phyloP scores from a whole-genome alignment of 2,113 vertebrate species.

The Dipodomys stephensi region DNA sequence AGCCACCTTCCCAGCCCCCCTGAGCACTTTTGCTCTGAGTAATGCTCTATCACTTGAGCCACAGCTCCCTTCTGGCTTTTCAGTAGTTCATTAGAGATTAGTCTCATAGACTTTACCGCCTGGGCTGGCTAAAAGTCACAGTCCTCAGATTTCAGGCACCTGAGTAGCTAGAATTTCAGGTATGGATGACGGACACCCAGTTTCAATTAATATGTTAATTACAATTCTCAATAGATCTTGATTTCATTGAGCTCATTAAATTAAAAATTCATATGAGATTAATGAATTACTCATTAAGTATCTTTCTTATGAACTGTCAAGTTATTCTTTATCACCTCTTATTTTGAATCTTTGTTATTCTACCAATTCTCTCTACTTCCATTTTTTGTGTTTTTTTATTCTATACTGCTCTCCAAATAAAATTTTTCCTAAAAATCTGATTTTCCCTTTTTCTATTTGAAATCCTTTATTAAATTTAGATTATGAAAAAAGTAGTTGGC shows the following conservation, averaged over 20 bases:
- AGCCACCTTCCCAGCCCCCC: too few species aligned
- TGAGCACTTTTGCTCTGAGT: not conserved
- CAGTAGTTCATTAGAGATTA: too few species aligned
- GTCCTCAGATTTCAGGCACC: too few species aligned
- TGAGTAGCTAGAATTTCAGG: too few species aligned
- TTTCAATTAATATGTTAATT: not conserved
- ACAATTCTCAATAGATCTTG: not conserved
- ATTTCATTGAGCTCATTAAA: not conserved
- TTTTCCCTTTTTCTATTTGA: conserved; percentile 34
- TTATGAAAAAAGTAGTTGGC: conserved; percentile 14
- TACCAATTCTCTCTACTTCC: not conserved
- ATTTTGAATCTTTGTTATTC: not conserved
- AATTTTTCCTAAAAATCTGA: not conserved
- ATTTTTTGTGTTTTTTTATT: conserved; percentile 41
- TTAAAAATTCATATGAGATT: not conserved
- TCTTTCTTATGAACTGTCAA: not conserved
- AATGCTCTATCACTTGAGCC: too few species aligned
- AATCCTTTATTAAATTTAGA: conserved; percentile 16
- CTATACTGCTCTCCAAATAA: conserved; percentile 35
- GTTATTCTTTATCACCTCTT: conserved; percentile 15
- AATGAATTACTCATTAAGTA: not conserved
- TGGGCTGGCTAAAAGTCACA: too few species aligned
- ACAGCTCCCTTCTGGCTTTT: not conserved
- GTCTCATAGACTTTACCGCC: too few species aligned
- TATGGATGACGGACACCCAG: too few species aligned